Evolutionary conservation across 2,797 vertebrate genomes (phyloP), one percentile per base, ranked within the genome.

Genomic region (Kryptopterus vitreolus): DNA sequence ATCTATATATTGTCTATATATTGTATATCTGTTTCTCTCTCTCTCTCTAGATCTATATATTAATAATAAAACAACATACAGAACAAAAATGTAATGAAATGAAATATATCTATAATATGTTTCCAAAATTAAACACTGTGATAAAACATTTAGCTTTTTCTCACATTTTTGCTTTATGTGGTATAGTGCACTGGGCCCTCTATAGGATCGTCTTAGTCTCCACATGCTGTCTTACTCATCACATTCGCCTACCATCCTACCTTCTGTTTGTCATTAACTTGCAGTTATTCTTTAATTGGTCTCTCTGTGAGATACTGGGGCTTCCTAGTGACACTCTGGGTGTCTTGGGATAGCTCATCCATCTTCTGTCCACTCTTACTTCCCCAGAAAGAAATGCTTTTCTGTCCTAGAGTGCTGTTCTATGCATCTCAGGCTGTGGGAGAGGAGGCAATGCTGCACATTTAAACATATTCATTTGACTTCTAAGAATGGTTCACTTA

Each of bases 191-290:
- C 12, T 24, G 1, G 50, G 38, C 7, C 55, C n/a, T 77, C 20
- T 38, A 26, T 26, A 59, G 71, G 55, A 46, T 26, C 5, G 31
- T 73, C 31, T 38, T 57, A 31, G 55, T 59, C 35, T 26, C 35
- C 13, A 58, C 72, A 59, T 57, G 50, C 35, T 63, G 16, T 63
- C 58, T 79, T 53, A 75, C 53, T 76, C 70, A 58, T 82, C 61
- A 73, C 50, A 35, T 69, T 46, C 46, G 29, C 79, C 62, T 35
- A 71, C 46, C 72, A 69, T 59, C 76, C 62, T 69, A 82, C 80
- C 82, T 84, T 86, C 84, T 86, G 83, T 85, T 86, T 76, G 79
- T 84, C 83, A 86, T 83, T 83, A 86, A 83, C 83, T 82, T 59
- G 82, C 63, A 81, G 82, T 86, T 85, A 81, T 84, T 82, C 77